These are phyloP conservation scores for Channa maculata DNA, from an alignment of 2,113 vertebrate genomes.

Conservation along the genomic window DNA sequence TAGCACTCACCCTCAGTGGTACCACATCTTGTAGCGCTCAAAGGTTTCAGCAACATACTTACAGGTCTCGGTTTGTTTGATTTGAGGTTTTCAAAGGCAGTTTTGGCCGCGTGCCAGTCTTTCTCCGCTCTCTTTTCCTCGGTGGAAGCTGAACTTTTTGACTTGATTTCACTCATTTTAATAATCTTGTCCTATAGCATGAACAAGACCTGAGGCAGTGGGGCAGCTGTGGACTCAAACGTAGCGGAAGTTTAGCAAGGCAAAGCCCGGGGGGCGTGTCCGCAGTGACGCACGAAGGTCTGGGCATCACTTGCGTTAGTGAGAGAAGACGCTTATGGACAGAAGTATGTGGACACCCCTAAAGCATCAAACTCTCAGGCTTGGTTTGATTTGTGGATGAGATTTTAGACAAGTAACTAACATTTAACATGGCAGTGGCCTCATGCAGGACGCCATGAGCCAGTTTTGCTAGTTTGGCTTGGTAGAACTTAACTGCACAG, in stretches of 20 bases:
- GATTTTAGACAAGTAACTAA: no score
- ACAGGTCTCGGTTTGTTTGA: constrained; percentile 85
- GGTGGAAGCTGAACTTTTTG: neutral
- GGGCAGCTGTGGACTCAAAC: neutral
- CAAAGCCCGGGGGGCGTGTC: constrained; percentile 30
- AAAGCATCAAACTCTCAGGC: no score
- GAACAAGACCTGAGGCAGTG: no score
- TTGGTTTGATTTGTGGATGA: no score
- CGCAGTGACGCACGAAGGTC: constrained; percentile 27
- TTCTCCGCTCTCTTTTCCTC: constrained; percentile 53
- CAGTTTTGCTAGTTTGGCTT: no score
- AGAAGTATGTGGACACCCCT: no score
- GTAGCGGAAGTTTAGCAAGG: constrained; percentile 55
- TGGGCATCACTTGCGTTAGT: neutral
- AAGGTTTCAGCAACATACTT: constrained; percentile 55
- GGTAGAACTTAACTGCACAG: no score
- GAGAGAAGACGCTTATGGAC: no score
- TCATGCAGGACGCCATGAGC: neutral
- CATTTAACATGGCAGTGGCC: neutral
- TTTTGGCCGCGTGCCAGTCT: constrained; percentile 86
- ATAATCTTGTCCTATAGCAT: neutral
- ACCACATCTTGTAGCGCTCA: no score
- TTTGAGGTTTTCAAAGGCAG: constrained; percentile 83
- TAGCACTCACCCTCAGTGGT: no score
- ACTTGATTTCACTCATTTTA: constrained; percentile 75